These are phyloP conservation scores for Drosophila prosaltans DNA, from an alignment of 1,140 invertebrate species.

Conservation along the genomic window DNA sequence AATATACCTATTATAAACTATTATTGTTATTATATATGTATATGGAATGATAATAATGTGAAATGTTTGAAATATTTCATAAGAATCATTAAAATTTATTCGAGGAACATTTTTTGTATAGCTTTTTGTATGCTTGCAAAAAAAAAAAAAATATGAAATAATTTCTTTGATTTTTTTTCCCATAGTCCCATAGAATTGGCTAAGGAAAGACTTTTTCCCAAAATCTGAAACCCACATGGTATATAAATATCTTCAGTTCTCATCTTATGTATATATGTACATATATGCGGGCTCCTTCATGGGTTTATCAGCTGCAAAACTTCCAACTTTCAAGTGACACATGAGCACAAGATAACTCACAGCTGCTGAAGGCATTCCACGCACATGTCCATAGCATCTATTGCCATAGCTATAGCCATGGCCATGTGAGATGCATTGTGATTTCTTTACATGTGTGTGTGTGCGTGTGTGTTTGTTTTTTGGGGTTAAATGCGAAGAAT, in stretches of 20 bases:
- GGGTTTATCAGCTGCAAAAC: slow-evolving; percentile 45
- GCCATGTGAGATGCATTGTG: slow-evolving; percentile 39
- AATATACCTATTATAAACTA: too few species aligned
- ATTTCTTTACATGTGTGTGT: slow-evolving; percentile 31
- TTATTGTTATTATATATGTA: too few species aligned
- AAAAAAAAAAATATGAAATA: too few species aligned
- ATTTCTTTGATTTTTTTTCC: too few species aligned
- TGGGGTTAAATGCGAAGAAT: slow-evolving; percentile 59
- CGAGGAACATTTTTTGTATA: too few species aligned
- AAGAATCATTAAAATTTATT: too few species aligned
- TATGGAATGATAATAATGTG: too few species aligned
- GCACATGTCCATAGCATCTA: slow-evolving; percentile 60
- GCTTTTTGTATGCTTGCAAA: too few species aligned
- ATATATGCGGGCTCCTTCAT: slow-evolving; percentile 18
- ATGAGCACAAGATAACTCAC: slow-evolving; percentile 49
- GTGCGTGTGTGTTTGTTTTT: slow-evolving; percentile 13
- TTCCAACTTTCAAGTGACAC: slow-evolving; percentile 45
- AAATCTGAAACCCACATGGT: slow-evolving; percentile 7
- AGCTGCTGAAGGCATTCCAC: slow-evolving; percentile 72
- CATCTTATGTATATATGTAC: background rate
- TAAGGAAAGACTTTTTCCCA: background rate
- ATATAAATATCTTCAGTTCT: slow-evolving; percentile 3
- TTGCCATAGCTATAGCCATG: slow-evolving; percentile 5
- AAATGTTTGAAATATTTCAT: too few species aligned
- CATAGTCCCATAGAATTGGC: too few species aligned